These are phyloP conservation scores for Notamacropus eugenii DNA, from an alignment of 2,797 vertebrate genomes.

Conservation along the genomic window DNA sequence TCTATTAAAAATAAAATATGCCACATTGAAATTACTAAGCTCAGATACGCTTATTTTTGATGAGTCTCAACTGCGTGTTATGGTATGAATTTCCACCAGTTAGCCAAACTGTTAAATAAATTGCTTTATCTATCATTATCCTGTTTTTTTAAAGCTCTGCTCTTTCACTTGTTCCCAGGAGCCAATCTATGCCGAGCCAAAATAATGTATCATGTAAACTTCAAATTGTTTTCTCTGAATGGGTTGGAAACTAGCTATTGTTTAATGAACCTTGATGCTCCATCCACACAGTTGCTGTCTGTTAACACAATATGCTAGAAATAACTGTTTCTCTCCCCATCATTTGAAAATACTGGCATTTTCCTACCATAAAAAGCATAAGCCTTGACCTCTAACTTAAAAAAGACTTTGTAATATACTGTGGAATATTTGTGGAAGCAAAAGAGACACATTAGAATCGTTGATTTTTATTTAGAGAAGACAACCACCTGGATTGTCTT, in stretches of 20 bases:
- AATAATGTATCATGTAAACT: conserved; percentile 60
- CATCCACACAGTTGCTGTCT: conserved; percentile 43
- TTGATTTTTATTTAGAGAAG: conserved; percentile 31
- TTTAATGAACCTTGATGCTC: conserved; percentile 71
- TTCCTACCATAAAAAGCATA: conserved; percentile 53
- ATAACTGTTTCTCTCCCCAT: conserved; percentile 62
- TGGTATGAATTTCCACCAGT: conserved; percentile 60
- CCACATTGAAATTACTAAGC: conserved; percentile 69
- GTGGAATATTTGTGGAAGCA: neutral
- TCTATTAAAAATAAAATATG: conserved; percentile 78
- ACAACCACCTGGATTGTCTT: neutral
- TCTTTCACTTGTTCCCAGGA: conserved; percentile 60
- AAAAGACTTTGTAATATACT: conserved; percentile 51
- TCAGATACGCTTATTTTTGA: conserved; percentile 69
- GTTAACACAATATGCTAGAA: conserved; percentile 64
- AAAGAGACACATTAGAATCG: conserved; percentile 21
- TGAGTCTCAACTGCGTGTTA: conserved; percentile 67
- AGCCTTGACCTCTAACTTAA: conserved; percentile 46
- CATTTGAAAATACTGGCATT: conserved; percentile 59
- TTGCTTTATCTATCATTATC: conserved; percentile 73
- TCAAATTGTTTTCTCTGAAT: conserved; percentile 66
- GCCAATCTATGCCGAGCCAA: conserved; percentile 68
- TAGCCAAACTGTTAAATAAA: conserved; percentile 79
- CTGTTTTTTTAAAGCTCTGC: conserved; percentile 35
- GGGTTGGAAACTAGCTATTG: conserved; percentile 66